Conservation (phyloP, 2,113 vertebrate genomes). For the Meriones unguiculatus region DNA sequence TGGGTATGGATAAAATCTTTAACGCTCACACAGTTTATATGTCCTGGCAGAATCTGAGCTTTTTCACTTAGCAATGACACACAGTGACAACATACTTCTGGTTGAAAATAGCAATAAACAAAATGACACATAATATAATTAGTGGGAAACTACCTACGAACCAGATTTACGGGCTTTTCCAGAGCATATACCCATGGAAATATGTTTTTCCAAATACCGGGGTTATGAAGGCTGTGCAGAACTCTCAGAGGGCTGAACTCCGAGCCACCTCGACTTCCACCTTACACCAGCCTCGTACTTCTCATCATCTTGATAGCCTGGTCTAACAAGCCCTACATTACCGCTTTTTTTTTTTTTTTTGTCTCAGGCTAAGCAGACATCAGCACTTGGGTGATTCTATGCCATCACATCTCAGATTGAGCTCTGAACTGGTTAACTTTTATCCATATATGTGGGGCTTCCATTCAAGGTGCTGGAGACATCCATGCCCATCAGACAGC, state of each 20-base stretch:
- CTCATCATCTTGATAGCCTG: background rate
- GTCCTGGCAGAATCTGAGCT: background rate
- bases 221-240: background rate
- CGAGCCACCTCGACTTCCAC: background rate
- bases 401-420: background rate
- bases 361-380: background rate
- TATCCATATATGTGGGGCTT: background rate
- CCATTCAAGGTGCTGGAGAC: background rate
- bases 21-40: background rate
- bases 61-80: background rate
- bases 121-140: background rate
- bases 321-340: background rate
- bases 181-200: background rate
- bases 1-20: background rate
- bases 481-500: background rate
- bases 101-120: background rate
- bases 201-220: background rate
- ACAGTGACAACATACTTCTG: background rate
- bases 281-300: background rate
- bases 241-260: background rate
- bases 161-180: conserved; percentile 26
- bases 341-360: background rate
- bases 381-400: background rate
- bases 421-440: conserved; percentile 40
- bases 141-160: conserved; percentile 28